phyloP scores from a whole-genome alignment of 2,888 invertebrate species.

The Lottia gigantea region DNA sequence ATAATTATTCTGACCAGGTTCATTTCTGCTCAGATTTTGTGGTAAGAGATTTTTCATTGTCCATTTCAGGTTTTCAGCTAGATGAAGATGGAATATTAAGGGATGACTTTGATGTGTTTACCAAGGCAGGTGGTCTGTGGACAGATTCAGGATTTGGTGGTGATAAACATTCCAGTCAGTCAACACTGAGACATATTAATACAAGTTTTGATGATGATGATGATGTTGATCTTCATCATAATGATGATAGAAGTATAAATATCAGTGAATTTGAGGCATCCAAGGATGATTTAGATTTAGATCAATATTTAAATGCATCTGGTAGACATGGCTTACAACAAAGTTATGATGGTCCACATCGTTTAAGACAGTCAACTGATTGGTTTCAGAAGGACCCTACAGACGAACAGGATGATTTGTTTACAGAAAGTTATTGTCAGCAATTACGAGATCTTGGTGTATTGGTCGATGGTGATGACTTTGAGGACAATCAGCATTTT shows the following conservation, averaged over 20 bases:
- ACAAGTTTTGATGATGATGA: slow-evolving; percentile 52
- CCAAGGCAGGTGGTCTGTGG: slow-evolving; percentile 45
- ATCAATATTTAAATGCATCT: slow-evolving; percentile 24
- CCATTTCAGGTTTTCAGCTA: slow-evolving; percentile 49
- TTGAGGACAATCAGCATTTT: slow-evolving; percentile 12
- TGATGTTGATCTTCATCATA: slow-evolving; percentile 51
- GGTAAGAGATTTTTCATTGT: not conserved
- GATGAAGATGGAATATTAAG: slow-evolving; percentile 63
- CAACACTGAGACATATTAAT: slow-evolving; percentile 51
- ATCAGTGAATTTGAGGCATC: slow-evolving; percentile 64
- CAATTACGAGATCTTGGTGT: slow-evolving; percentile 57
- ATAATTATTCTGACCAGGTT: no score
- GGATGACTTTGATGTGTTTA: slow-evolving; percentile 54
- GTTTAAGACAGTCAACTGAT: not conserved
- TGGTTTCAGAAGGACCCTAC: not conserved
- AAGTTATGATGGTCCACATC: slow-evolving; percentile 3
- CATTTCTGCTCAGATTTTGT: no score
- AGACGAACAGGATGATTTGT: slow-evolving; percentile 40
- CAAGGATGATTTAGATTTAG: slow-evolving; percentile 54
- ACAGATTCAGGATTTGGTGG: slow-evolving; percentile 62
- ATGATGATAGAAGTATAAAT: slow-evolving; percentile 56
- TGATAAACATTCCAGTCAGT: slow-evolving; percentile 51
- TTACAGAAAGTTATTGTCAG: slow-evolving; percentile 56
- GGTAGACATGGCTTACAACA: not conserved
- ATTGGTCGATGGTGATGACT: slow-evolving; percentile 49